Base-by-base conservation (phyloP, 2,888 invertebrate species). In the Pheosia gnoma region DNA sequence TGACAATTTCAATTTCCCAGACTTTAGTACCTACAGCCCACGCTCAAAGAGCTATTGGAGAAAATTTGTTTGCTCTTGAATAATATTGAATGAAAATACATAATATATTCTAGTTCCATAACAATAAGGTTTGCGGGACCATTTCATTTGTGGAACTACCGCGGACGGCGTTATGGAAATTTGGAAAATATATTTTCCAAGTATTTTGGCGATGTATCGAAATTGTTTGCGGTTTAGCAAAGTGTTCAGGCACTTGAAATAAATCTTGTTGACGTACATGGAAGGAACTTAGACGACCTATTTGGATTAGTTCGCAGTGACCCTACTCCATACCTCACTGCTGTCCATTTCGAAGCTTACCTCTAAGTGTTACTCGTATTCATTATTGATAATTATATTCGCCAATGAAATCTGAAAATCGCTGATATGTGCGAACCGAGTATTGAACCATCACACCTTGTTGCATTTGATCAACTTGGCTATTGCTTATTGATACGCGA, bases 111-210 rank as follows among this genome's bases (percentile, higher is more conserved):
- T 10, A 59, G 38, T n/a, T 54, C 11, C 47, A 47, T 61, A 61
- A 61, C 60, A 61, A 61, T 58, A 61, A 53, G 53, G 38, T 56
- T 49, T 43, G 47, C 38, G 59, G 59, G 25, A 41, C 58, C 43
- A 60, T 59, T 53, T 57, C 57, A 61, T 58, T 38, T 58, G 36
- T 57, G 60, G 57, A 52, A 56, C 57, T 57, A 45, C 53, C 60
- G 53, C 53, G 37, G 39, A 49, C 47, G 53, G 53, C 47, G 49
- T 49, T 61, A 61, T 61, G 58, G 51, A 61, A 61, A 61, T 61
- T 61, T 38, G 53, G 53, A 54, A 55, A 39, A 54, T 58, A 59
- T 45, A 55, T 45, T 56, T 61, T 47, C 52, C 10, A 52, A 39
- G n/a, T 56, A 56, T 51, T 47, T 47, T 11, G 47, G 41, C 8